phyloP scores from a whole-genome alignment of 1,140 invertebrate genomes.

The Palaemon carinicauda region DNA sequence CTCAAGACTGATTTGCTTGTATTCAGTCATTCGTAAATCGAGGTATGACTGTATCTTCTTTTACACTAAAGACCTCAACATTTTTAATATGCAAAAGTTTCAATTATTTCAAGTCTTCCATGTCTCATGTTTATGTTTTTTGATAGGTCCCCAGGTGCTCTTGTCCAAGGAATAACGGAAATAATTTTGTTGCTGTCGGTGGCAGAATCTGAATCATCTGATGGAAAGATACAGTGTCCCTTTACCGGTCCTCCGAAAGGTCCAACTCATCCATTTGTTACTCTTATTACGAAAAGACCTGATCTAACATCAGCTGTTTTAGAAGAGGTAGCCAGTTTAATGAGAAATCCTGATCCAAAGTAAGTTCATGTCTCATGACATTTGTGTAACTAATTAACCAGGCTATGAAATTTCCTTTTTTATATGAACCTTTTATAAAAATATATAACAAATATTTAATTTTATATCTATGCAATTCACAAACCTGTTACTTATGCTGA shows the following conservation, averaged over 20 bases:
- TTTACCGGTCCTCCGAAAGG: constrained; percentile 53
- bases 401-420: no score
- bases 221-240: constrained; percentile 3
- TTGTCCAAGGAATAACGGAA: constrained; percentile 32
- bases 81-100: no score
- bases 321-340: constrained; percentile 43
- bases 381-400: no score
- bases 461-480: no score
- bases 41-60: no score
- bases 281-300: constrained; percentile 39
- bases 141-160: constrained; percentile 18
- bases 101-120: neutral
- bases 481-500: no score
- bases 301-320: constrained; percentile 45
- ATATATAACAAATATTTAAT: no score
- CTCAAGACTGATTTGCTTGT: no score
- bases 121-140: neutral
- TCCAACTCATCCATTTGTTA: constrained; percentile 47
- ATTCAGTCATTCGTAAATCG: no score
- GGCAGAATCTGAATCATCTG: neutral
- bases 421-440: no score
- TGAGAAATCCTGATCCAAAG: constrained; percentile 49
- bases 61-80: no score
- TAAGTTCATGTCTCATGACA: neutral
- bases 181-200: constrained; percentile 11